Percentiles rank a stretch among this genome's conserved stretches.
phyloP scores from a whole-genome alignment of 2,113 vertebrate genomes.

The Spheniscus mendiculus region DNA sequence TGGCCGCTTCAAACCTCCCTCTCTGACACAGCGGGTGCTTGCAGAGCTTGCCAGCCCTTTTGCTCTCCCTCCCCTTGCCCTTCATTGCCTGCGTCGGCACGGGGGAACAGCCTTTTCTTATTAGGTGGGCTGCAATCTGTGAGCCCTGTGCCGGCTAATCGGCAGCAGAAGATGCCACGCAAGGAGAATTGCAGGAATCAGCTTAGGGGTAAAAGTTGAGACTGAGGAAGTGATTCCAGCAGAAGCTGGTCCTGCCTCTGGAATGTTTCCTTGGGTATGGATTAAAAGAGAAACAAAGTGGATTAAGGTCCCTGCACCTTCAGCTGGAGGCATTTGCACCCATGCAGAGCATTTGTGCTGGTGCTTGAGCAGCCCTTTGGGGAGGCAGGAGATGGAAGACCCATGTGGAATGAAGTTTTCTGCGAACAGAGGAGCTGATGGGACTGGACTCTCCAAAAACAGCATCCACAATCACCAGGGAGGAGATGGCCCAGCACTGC shows the following conservation, averaged over 20 bases:
- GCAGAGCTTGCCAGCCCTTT: neutral
- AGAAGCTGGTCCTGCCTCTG: neutral
- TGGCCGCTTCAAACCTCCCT: neutral
- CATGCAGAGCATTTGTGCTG: neutral
- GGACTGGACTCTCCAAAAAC: neutral
- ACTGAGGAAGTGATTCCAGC: neutral
- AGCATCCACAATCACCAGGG: neutral
- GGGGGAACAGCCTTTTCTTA: neutral
- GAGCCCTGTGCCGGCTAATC: neutral
- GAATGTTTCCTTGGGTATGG: neutral
- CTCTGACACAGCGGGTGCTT: neutral
- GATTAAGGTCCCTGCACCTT: neutral
- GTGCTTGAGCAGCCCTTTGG: neutral
- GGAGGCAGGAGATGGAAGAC: neutral
- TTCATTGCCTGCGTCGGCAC: rapidly evolving
- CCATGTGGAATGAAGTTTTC: neutral
- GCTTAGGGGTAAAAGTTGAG: neutral
- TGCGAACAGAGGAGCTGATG: neutral
- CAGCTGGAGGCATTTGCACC: neutral
- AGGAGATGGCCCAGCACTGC: neutral
- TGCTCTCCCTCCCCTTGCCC: neutral
- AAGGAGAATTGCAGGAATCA: neutral
- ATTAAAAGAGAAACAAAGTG: neutral
- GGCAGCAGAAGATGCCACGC: neutral
- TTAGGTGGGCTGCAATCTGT: neutral